Percentiles rank a stretch among this genome's conserved stretches.
Conservation (phyloP, 2,888 invertebrate species). For the Chaitophorus viminalis region DNA sequence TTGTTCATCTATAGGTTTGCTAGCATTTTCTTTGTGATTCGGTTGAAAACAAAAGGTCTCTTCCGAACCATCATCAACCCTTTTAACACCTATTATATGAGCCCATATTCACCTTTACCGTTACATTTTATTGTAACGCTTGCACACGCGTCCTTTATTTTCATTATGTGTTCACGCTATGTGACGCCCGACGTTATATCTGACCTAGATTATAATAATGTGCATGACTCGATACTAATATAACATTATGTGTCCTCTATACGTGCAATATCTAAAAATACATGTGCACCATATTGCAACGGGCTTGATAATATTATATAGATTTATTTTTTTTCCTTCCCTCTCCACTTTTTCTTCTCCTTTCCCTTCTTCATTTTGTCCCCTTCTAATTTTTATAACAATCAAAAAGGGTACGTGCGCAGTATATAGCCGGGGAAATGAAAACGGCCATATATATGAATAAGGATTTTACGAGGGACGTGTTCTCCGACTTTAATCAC, state of each 20-base stretch:
- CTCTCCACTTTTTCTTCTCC: too few species aligned
- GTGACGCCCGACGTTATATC: conserved; percentile 8
- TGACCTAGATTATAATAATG: conserved; percentile 24
- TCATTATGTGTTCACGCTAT: not conserved
- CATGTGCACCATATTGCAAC: not conserved
- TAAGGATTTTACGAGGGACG: conserved; percentile 10
- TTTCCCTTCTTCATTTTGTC: not conserved
- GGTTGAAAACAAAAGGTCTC: conserved; percentile 35
- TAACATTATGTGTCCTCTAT: not conserved
- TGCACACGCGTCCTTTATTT: not conserved
- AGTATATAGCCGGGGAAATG: not conserved
- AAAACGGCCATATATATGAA: conserved; percentile 2
- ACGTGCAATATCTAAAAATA: not conserved
- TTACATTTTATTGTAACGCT: conserved; percentile 11
- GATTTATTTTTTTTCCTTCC: not conserved
- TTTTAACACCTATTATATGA: conserved; percentile 42
- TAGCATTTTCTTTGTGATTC: not conserved
- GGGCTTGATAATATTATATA: not conserved
- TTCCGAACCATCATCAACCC: not conserved
- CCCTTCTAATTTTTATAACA: not conserved
- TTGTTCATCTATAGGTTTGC: not conserved
- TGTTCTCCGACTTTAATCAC: conserved; percentile 20
- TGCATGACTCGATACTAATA: conserved; percentile 22
- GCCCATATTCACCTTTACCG: conserved; percentile 26
- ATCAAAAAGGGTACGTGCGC: not conserved